A percentile compares a stretch with the other conserved stretches of the same genome.
Conservation (phyloP, 2,113 vertebrate genomes). For the Pollachius pollachius region DNA sequence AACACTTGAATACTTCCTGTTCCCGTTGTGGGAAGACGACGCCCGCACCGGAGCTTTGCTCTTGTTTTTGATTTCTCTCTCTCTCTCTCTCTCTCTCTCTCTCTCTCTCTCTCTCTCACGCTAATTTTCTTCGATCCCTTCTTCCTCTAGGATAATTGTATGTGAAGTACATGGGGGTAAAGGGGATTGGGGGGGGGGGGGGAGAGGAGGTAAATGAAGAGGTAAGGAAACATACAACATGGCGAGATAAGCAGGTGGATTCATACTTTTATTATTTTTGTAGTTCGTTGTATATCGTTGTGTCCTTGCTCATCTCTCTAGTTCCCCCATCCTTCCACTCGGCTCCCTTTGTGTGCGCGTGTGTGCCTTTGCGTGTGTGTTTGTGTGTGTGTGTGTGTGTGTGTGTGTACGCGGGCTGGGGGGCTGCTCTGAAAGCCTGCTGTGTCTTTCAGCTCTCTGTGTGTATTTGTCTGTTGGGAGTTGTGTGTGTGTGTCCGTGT, state of each 20-base stretch:
- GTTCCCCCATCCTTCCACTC: neutral
- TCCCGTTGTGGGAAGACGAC: neutral
- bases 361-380: too few species aligned
- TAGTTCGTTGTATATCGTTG: neutral
- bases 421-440: slow-evolving; percentile 18
- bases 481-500: slow-evolving; percentile 3
- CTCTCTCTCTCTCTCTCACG: neutral
- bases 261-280: too few species aligned
- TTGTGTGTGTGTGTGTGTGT: too few species aligned
- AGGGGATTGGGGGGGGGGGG: neutral
- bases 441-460: neutral
- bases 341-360: too few species aligned
- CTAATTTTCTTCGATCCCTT: too few species aligned
- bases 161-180: too few species aligned
- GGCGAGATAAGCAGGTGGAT: too few species aligned
- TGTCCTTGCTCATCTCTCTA: neutral
- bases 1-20: slow-evolving; percentile 11
- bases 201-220: neutral
- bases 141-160: too few species aligned
- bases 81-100: neutral
- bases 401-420: neutral
- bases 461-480: neutral
- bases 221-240: neutral
- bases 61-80: neutral
- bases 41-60: neutral